Conservation (phyloP, 2,113 vertebrate genomes). For the Myrmophylax atrothorax region DNA sequence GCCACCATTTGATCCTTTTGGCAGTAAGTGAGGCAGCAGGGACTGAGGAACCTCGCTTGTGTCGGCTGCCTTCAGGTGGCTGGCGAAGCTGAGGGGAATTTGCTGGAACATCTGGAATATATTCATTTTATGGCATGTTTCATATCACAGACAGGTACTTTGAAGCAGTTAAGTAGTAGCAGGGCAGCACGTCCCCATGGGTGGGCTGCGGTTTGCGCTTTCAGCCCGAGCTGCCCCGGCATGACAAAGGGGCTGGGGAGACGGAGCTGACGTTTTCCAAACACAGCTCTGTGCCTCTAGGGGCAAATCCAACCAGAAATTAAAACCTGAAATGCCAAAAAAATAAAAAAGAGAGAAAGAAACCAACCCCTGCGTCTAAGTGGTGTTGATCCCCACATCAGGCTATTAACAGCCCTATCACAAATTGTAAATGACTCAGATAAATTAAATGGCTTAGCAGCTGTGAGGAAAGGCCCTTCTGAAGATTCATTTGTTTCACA, state of each 20-base stretch:
- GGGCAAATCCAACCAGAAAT: conserved; percentile 59
- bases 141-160: conserved; percentile 76
- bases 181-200: conserved; percentile 71
- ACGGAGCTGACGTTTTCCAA: conserved; percentile 65
- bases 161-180: conserved; percentile 69
- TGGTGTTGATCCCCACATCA: conserved; percentile 37
- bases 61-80: conserved; percentile 59
- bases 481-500: conserved; percentile 58
- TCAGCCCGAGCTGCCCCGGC: conserved; percentile 66
- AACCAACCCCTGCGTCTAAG: background rate
- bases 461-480: conserved; percentile 51
- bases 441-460: conserved; percentile 73
- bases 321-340: conserved; percentile 11
- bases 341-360: background rate
- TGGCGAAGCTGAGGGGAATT: background rate
- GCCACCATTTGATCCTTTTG: fast-evolving
- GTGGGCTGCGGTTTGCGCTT: conserved; percentile 75
- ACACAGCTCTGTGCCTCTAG: conserved; percentile 59
- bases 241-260: conserved; percentile 69
- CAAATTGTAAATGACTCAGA: conserved; percentile 67
- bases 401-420: conserved; percentile 72
- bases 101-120: conserved; percentile 75
- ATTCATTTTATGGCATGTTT: conserved; percentile 74
- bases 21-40: fast-evolving
- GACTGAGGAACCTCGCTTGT: background rate